phyloP scores from a whole-genome alignment of 2,113 vertebrate genomes.

The Tragelaphus scriptus region DNA sequence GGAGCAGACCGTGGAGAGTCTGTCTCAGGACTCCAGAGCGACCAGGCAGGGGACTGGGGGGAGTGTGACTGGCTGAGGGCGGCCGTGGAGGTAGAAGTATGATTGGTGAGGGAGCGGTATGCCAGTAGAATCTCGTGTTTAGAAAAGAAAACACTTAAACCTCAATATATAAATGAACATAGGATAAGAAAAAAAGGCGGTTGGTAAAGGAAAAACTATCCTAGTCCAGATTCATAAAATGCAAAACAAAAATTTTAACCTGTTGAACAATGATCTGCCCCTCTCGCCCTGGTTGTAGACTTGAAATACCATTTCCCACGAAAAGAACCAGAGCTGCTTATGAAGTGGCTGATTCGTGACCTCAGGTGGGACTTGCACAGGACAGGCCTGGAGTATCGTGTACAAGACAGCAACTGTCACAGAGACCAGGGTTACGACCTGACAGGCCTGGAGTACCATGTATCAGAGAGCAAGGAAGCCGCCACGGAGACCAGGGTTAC shows the following conservation, averaged over 20 bases:
- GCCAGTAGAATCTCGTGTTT: background rate
- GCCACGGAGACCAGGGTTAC: fast-evolving
- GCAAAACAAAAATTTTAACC: background rate
- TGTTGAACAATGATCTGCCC: background rate
- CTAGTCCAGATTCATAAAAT: background rate
- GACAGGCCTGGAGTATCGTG: background rate
- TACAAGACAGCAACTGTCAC: background rate
- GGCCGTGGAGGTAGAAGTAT: fast-evolving
- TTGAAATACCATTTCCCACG: background rate
- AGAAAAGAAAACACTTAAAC: background rate
- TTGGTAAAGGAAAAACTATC: background rate
- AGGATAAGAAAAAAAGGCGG: background rate
- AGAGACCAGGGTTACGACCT: fast-evolving
- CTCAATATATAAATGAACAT: background rate
- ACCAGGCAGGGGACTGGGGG: background rate
- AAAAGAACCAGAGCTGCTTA: background rate
- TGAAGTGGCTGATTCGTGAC: background rate
- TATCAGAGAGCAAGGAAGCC: background rate
- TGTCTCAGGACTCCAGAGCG: background rate
- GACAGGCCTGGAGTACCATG: background rate
- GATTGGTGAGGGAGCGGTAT: background rate
- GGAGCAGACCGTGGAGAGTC: fast-evolving
- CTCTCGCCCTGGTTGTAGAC: background rate
- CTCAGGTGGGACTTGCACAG: background rate
- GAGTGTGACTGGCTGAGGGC: background rate